Conservation (phyloP, 2,888 invertebrate species). For the Temnothorax unifasciatus region DNA sequence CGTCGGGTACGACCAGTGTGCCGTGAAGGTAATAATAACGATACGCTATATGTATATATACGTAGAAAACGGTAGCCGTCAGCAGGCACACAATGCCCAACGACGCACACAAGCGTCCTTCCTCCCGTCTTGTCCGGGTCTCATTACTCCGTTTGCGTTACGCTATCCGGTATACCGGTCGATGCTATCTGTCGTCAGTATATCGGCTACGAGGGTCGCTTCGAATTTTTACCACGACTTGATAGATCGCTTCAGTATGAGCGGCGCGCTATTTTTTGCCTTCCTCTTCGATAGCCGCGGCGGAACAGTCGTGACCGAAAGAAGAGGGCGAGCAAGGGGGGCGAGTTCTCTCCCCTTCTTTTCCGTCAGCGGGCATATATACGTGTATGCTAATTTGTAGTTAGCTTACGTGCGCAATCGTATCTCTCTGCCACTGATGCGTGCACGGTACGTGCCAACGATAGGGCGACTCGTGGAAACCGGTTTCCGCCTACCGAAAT, state of each 20-base stretch:
- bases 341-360: not conserved
- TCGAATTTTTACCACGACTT: slow-evolving; percentile 68
- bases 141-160: slow-evolving; percentile 62
- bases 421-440: slow-evolving; percentile 58
- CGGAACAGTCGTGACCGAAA: slow-evolving; percentile 66
- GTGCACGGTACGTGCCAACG: slow-evolving; percentile 63
- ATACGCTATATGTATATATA: slow-evolving; percentile 36
- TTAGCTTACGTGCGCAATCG: slow-evolving; percentile 56
- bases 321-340: slow-evolving; percentile 21
- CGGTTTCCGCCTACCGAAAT: slow-evolving; percentile 62
- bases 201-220: slow-evolving; percentile 61
- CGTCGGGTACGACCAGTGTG: slow-evolving; percentile 70
- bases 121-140: slow-evolving; percentile 39
- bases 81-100: slow-evolving; percentile 39
- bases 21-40: slow-evolving; percentile 79
- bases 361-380: slow-evolving; percentile 20
- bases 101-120: slow-evolving; percentile 32
- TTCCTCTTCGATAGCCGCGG: slow-evolving; percentile 64
- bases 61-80: slow-evolving; percentile 47
- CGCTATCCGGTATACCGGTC: slow-evolving; percentile 58
- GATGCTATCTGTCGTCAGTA: slow-evolving; percentile 61
- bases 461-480: slow-evolving; percentile 62
- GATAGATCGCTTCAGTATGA: slow-evolving; percentile 67
- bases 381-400: slow-evolving; percentile 62
- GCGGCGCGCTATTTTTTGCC: slow-evolving; percentile 46